Evolutionary conservation across 1,140 invertebrate species (phyloP), one percentile per base, ranked within the genome.

Genomic region (Caenorhabditis remanei): DNA sequence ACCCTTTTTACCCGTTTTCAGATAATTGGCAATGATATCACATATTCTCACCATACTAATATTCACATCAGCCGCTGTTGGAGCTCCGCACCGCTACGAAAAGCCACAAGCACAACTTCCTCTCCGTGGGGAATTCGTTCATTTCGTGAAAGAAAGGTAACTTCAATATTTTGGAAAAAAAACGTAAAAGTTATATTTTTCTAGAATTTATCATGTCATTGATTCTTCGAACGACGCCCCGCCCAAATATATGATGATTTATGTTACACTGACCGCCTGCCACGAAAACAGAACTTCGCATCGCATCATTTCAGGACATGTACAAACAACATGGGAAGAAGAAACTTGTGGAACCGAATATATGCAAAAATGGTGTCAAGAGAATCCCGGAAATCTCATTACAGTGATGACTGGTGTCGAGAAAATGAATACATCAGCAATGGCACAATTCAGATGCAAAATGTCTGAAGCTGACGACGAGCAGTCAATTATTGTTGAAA

Each of bases 321-420:
- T n/a, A 0, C 41, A 71, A 71, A 46, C 41, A 6, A 71, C 14
- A 11, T 71, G 40, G 65, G n/a, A 71, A 21, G 65, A 71, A 46
- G 65, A 71, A 46, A 71, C 41, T 1, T 71, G 65, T 46, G 65
- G 65, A 14, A 71, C 65, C 14, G 11, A 46, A 9, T 0, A 9
- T 8, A 71, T 71, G 65, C 65, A 48, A 21, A 19, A 71, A 48
- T 71, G 40, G 40, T 71, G 65, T 48, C 13, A 71, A 7, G 65
- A 71, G 41, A 46, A 46, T 71, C 65, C 65, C 1, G 65, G 24
- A 71, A 71, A 41, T 46, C 1, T 11, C 4, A 19, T 71, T 9
- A 46, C 65, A 32, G 11, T 71, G 65, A 71, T 71, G 41, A 67
- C 63, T 4, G 24, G 24, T 40, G 46, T n/a, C 0, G 4, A 43